phyloP scores from a whole-genome alignment of 64 coral and sea anemone genomes.

The Dendrophyllia cribrosa region DNA sequence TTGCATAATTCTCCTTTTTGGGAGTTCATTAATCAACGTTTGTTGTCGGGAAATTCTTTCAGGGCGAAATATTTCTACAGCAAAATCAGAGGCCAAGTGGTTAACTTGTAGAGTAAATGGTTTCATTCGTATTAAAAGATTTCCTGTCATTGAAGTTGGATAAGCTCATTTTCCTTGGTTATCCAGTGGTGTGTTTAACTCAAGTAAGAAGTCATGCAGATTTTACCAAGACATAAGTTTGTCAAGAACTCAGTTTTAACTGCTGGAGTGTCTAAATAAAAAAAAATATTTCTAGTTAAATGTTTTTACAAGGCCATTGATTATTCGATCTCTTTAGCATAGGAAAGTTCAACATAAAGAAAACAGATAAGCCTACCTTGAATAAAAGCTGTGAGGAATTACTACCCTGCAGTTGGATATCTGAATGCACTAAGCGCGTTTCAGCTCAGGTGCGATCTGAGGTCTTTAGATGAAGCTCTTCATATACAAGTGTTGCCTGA shows the following conservation, averaged over 20 bases:
- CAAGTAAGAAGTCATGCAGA: too few relatives aligned
- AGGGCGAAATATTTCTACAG: neutral
- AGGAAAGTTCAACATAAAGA: too few relatives aligned
- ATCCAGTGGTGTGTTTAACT: neutral
- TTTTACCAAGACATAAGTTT: too few relatives aligned
- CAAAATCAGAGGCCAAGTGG: neutral
- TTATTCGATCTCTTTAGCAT: neutral
- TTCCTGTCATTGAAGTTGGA: neutral
- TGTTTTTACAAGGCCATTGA: too few relatives aligned
- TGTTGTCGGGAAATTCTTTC: neutral
- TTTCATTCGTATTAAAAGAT: neutral
- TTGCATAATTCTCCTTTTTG: neutral
- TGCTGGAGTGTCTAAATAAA: neutral
- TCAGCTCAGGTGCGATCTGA: neutral
- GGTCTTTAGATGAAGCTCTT: slow-evolving; percentile 29
- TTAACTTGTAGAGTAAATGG: neutral
- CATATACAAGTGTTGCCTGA: slow-evolving; percentile 33
- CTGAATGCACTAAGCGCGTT: neutral
- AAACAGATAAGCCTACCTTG: slow-evolving; percentile 11
- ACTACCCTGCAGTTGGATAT: neutral
- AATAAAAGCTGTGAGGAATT: neutral
- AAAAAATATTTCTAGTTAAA: neutral
- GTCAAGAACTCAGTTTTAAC: neutral
- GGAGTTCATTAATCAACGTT: neutral
- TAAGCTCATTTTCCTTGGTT: neutral